Conservation (phyloP, 2,113 vertebrate species). For the Origma solitaria region DNA sequence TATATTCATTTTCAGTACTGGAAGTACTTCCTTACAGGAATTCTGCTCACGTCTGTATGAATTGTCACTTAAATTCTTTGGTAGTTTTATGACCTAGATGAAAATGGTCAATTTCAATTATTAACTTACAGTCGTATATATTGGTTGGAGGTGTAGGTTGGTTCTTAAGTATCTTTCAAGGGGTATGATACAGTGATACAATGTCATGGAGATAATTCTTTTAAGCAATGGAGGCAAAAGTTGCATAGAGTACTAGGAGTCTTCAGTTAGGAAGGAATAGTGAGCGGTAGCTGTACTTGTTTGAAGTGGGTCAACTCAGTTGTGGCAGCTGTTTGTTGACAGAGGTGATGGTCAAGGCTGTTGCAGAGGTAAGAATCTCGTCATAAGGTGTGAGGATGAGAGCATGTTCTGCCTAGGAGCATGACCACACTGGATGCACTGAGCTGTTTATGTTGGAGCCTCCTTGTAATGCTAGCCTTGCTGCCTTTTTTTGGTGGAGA, state of each 20-base stretch:
- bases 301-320: not conserved
- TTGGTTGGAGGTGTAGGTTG: not conserved
- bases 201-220: not conserved
- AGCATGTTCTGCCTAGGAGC: rapidly evolving
- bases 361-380: not conserved
- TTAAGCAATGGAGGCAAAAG: not conserved
- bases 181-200: not conserved
- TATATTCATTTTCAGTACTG: not conserved
- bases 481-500: not conserved
- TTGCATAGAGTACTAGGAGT: not conserved
- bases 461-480: not conserved
- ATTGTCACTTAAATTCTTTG: not conserved
- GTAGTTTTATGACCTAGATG: not conserved
- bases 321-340: not conserved
- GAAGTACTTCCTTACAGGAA: not conserved
- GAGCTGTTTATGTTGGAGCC: not conserved
- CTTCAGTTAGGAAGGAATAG: not conserved
- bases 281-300: not conserved
- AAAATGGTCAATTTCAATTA: not conserved
- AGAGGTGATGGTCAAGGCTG: not conserved
- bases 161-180: not conserved
- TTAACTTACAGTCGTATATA: not conserved
- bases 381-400: not conserved
- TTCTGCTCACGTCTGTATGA: not conserved
- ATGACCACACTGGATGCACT: rapidly evolving